Base-by-base conservation (phyloP, 2,113 vertebrate species). In the Chinchilla lanigera region DNA sequence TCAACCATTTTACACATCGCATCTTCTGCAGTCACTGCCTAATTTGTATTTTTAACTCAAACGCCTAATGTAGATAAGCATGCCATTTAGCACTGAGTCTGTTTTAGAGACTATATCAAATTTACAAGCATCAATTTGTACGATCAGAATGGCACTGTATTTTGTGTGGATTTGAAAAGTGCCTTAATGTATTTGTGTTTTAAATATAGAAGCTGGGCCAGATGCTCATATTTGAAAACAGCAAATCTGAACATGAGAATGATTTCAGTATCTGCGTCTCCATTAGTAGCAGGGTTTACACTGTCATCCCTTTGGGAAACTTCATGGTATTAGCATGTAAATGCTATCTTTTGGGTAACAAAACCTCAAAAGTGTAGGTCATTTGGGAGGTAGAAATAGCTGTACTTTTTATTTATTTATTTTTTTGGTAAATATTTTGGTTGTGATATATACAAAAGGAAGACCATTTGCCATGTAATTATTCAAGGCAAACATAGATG, bases 41-140 rank as follows among this genome's bases (percentile, higher is more conserved):
- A 95, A 97, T 98, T 97, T 98, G 96, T 97, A 97, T 97, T 98
- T 98, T 96, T 96, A 97, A 97, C 94, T 97, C 90, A 91, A 97
- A 93, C 75, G 95, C 94, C 95, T 98, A 85, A 96, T 95, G 96
- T 94, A 97, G 96, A 97, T 97, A 97, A 97, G 94, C 95, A 89
- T 73, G 95, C 96, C 96, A 94, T 95, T 98, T 97, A 97, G 94
- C 61, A 81, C 73, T 2, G 38, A 96, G 93, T 97, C 97, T 97
- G 96, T 97, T 96, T 94, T 83, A 93, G 96, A 96, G 86, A 95
- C 94, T 91, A 52, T 89, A 97, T 97, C 94, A 96, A 96, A 97
- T 97, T 96, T 97, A 96, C 91, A 89, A 95, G 96, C 97, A 82
- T 94, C 54, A 54, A 86, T 96, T 97, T 97, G 93, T 94, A 95